These are phyloP conservation scores for Telmatochromis bifrenatus DNA, from an alignment of 2,113 vertebrate species.

Conservation along the genomic window DNA sequence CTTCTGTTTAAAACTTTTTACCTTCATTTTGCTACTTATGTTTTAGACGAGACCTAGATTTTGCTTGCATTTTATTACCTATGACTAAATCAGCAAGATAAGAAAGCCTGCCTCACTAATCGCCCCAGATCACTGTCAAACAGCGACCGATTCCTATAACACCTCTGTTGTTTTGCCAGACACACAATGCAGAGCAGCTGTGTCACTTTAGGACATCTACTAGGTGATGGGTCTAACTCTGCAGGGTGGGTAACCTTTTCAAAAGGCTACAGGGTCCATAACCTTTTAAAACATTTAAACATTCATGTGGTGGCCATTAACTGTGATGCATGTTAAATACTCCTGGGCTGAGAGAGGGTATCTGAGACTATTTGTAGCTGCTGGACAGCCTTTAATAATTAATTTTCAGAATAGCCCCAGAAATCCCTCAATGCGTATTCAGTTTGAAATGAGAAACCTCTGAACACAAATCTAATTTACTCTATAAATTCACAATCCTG, in stretches of 20 bases:
- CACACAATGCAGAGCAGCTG: background rate
- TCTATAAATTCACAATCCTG: background rate
- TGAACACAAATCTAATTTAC: background rate
- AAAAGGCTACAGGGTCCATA: slow-evolving; percentile 45
- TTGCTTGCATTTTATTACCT: background rate
- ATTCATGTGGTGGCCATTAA: slow-evolving; percentile 47
- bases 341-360: slow-evolving; percentile 11
- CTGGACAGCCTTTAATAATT: slow-evolving; percentile 18
- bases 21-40: background rate
- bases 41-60: background rate
- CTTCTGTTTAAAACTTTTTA: background rate
- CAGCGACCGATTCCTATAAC: background rate
- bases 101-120: background rate
- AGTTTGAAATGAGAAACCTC: background rate
- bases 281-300: slow-evolving; percentile 53
- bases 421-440: slow-evolving; percentile 14
- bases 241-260: slow-evolving; percentile 44
- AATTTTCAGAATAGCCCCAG: background rate
- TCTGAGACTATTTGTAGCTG: background rate
- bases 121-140: background rate
- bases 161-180: background rate
- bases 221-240: slow-evolving; percentile 15
- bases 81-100: background rate
- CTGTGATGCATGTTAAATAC: slow-evolving; percentile 41
- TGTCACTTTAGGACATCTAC: background rate